phyloP scores from a whole-genome alignment of 2,113 vertebrate species.

The Stomatorhinus ivindoensis region DNA sequence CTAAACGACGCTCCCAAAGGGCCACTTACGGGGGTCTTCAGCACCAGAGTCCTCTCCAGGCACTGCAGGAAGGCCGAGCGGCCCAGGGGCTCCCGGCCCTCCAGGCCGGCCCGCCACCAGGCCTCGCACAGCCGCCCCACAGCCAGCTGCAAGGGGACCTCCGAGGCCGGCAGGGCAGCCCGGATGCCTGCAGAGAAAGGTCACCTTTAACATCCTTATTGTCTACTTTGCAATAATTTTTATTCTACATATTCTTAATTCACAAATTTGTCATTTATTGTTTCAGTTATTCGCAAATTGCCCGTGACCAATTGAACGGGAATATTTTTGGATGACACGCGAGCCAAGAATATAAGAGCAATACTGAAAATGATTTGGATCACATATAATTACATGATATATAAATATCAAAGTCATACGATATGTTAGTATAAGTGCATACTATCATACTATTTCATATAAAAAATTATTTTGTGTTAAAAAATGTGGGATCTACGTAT shows the following conservation, averaged over 20 bases:
- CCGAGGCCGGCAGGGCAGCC: conserved; percentile 58
- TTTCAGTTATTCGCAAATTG: background rate
- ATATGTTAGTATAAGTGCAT: background rate
- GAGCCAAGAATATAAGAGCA: background rate
- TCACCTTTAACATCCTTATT: background rate
- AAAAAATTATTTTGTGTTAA: background rate
- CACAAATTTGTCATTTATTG: background rate
- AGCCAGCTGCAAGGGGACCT: conserved; percentile 49
- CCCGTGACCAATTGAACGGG: background rate
- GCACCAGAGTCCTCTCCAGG: conserved; percentile 66
- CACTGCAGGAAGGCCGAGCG: conserved; percentile 67
- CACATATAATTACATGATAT: background rate
- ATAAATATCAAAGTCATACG: background rate
- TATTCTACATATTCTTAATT: background rate
- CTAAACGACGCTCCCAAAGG: background rate
- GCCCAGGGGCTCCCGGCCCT: conserved; percentile 76
- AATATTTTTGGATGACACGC: background rate
- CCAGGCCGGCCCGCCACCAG: conserved; percentile 86
- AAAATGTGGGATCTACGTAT: background rate
- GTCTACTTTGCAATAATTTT: background rate
- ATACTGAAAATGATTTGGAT: background rate
- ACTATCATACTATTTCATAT: background rate
- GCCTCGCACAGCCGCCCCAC: conserved; percentile 66
- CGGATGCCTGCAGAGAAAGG: conserved; percentile 59
- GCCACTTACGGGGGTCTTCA: conserved; percentile 61